Evolutionary conservation across 2,113 vertebrate genomes (phyloP).

Genomic region (Prinia subflava): DNA sequence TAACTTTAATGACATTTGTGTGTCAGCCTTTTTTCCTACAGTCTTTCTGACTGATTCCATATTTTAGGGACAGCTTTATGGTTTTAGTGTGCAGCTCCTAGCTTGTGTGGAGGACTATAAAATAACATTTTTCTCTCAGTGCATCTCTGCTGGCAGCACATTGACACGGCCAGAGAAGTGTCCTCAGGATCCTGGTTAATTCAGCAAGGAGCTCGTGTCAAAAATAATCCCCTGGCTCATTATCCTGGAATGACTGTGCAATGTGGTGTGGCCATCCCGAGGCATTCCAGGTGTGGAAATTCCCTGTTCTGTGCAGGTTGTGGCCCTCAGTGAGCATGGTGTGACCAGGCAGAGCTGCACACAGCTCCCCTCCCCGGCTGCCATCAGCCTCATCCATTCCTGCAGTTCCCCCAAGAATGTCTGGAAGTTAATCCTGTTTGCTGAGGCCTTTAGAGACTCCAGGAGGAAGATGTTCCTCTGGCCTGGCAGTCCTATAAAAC

Average conservation of each 20-base stretch:
- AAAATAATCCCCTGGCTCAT: not conserved
- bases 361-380: fast-evolving
- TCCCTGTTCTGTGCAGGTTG: fast-evolving
- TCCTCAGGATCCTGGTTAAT: not conserved
- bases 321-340: fast-evolving
- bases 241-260: not conserved
- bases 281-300: fast-evolving
- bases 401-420: fast-evolving
- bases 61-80: not conserved
- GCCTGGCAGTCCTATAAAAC: not conserved
- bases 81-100: not conserved
- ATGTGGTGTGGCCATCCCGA: fast-evolving
- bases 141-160: not conserved
- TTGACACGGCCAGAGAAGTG: fast-evolving
- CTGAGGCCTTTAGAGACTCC: not conserved
- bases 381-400: not conserved
- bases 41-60: not conserved
- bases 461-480: not conserved
- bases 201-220: fast-evolving
- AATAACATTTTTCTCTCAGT: not conserved
- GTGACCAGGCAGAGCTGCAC: not conserved
- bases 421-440: not conserved
- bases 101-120: not conserved
- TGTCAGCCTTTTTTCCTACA: not conserved
- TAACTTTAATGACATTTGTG: no score